Evolutionary conservation across 2,797 vertebrate species (phyloP), one percentile per base, ranked within the genome.

Genomic region (Malacoraja senta): DNA sequence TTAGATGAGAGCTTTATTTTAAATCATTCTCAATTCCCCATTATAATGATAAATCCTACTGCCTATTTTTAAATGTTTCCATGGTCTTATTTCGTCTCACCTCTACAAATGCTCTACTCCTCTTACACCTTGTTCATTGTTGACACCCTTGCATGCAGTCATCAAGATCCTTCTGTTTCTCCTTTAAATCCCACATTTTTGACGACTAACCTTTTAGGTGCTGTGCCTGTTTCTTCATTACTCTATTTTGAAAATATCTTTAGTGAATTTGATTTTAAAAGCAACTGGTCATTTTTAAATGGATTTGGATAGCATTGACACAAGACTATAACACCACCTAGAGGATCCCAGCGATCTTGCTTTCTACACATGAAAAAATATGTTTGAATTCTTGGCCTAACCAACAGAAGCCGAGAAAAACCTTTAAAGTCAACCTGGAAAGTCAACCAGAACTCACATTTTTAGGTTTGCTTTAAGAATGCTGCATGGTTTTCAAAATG

Each of bases 311-410:
- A 74, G 32, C 9, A 58, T 92, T 58, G 76, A 53, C 24, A 58
- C 12, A 26, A 76, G 90, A 74, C 90, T n/a, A 29, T 38, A 92
- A 71, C 90, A 15, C 90, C 90, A 92, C 38, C 90, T 15, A 92
- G 71, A n/a, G 90, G 65, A 2, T 24, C n/a, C 26, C 1, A 61
- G 29, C n/a, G 58, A 12, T 38, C 65, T 38, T 29, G 35, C 88
- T 72, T 3, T 78, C 29, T 29, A 63, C 61, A 86, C 29, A 8
- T 1, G 1, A 15, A 8, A 83, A 58, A 83, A 68, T 53, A 24
- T 1, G 24, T n/a, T 68, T 68, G 17, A 68, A 17, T 68, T 68
- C 65, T 12, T 68, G 65, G 17, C 17, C 17, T 68, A 68, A 68
- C 71, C 71, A 74, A 21, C 19, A 74, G 71, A 26, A 74, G 7